Percentiles rank a stretch among this genome's conserved stretches.
Evolutionary conservation across 2,888 invertebrate species (phyloP).

Genomic region (Cantharis nigra): DNA sequence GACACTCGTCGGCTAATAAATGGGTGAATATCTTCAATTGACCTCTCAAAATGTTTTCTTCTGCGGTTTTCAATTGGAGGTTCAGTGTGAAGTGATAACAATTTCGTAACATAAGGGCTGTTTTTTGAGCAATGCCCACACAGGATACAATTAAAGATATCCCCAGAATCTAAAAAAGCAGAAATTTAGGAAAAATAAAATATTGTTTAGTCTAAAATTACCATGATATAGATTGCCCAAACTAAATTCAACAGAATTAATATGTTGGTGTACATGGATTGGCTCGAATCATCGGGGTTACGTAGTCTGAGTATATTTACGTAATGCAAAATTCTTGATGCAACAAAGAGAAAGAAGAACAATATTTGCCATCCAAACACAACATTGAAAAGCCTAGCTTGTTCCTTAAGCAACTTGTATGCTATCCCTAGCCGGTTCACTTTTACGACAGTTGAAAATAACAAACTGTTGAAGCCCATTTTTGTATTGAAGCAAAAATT

Average conservation of each 20-base stretch:
- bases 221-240: too few relatives aligned
- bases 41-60: not conserved
- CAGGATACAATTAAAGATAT: not conserved
- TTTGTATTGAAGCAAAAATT: too few relatives aligned
- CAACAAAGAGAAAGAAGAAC: not conserved
- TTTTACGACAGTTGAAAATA: not conserved
- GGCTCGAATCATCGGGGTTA: not conserved
- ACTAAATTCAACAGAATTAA: too few relatives aligned
- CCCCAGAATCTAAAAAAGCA: not conserved
- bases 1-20: not conserved
- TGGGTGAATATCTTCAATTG: not conserved
- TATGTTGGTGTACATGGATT: not conserved
- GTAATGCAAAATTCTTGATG: not conserved
- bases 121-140: not conserved
- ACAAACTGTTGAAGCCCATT: not conserved
- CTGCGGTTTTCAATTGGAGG: not conserved
- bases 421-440: not conserved
- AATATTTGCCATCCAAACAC: not conserved
- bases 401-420: not conserved
- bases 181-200: too few relatives aligned
- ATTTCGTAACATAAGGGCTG: not conserved
- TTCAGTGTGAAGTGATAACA: not conserved
- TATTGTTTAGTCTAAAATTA: too few relatives aligned
- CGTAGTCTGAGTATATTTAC: not conserved
- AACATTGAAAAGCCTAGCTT: not conserved